Percentiles rank a stretch among this genome's conserved stretches.
Conservation (phyloP, 2,797 vertebrate genomes). For the Mormyrus hasselquistii region DNA sequence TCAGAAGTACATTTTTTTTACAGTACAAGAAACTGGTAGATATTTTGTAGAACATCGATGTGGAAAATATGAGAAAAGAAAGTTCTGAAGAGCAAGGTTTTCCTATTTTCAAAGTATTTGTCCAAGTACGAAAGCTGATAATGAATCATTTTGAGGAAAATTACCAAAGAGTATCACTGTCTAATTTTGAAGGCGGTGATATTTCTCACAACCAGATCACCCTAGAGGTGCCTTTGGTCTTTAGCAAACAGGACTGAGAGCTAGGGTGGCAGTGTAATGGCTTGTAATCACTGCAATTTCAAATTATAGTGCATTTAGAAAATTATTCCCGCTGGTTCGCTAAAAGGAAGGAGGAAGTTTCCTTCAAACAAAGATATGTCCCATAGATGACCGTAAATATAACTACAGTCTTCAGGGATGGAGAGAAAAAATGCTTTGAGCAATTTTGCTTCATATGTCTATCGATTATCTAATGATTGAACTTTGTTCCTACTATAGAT, state of each 20-base stretch:
- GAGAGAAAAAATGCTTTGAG: background rate
- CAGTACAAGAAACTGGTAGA: background rate
- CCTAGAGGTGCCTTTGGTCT: background rate
- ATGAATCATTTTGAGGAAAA: background rate
- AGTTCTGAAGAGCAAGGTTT: background rate
- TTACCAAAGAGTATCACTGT: background rate
- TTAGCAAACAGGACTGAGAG: background rate
- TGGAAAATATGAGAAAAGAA: background rate
- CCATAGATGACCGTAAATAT: background rate
- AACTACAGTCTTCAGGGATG: background rate
- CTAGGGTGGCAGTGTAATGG: background rate
- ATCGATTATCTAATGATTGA: background rate
- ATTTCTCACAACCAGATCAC: background rate
- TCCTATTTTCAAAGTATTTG: background rate
- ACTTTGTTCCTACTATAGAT: conserved; percentile 50
- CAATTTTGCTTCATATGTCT: background rate
- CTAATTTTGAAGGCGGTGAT: background rate
- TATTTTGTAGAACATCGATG: background rate
- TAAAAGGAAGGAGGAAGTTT: background rate
- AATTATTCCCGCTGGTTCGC: too few species aligned
- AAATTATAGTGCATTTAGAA: background rate
- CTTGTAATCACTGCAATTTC: background rate
- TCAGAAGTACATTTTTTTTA: background rate
- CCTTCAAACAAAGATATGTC: background rate
- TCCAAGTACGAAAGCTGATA: background rate